Evolutionary conservation across 2,888 invertebrate species (phyloP).

Genomic region (Abrostola triplasia): DNA sequence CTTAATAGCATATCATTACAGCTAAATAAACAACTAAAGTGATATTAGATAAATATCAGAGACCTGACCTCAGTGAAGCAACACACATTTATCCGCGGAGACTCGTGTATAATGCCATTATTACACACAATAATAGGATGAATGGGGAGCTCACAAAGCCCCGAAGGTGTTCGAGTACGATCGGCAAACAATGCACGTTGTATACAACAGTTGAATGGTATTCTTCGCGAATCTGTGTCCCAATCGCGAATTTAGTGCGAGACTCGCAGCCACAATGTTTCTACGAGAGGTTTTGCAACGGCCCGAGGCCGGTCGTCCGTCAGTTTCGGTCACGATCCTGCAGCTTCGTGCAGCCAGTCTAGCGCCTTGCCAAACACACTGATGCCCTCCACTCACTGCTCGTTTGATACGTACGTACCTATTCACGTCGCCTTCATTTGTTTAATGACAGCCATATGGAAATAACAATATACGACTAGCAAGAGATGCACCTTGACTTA

Average conservation of each 20-base stretch:
- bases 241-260: conserved; percentile 81
- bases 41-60: conserved; percentile 56
- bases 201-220: conserved; percentile 70
- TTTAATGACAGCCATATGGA: conserved; percentile 49
- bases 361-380: conserved; percentile 65
- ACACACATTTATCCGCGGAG: conserved; percentile 47
- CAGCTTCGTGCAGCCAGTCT: conserved; percentile 70
- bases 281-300: conserved; percentile 78
- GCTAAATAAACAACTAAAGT: conserved; percentile 53
- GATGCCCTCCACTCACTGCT: conserved; percentile 53
- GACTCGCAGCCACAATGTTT: conserved; percentile 76
- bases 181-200: conserved; percentile 64
- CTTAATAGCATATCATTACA: conserved; percentile 48
- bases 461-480: conserved; percentile 22
- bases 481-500: conserved; percentile 20
- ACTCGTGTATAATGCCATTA: conserved; percentile 50
- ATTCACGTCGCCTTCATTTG: conserved; percentile 51
- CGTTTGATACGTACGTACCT: conserved; percentile 48
- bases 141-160: conserved; percentile 52
- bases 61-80: conserved; percentile 56
- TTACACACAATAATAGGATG: conserved; percentile 51
- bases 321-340: conserved; percentile 78
- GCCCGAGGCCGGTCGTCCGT: conserved; percentile 78
- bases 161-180: conserved; percentile 55
- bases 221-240: conserved; percentile 76